Base-by-base conservation (phyloP, 1,140 invertebrate species). In the Trissolcus basalis region DNA sequence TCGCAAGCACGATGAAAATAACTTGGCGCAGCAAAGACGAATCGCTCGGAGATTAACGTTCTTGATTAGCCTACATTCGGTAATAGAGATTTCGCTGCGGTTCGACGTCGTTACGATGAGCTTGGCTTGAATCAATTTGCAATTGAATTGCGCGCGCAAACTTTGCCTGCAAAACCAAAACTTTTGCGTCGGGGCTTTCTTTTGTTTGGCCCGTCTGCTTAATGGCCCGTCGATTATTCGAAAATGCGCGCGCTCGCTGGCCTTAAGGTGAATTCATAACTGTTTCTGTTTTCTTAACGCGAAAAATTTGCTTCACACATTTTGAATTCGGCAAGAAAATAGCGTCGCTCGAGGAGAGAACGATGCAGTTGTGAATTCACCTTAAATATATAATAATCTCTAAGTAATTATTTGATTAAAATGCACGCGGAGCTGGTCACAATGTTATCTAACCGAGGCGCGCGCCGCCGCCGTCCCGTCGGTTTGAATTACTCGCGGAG, bases 1-100 rank as follows among this genome's bases (percentile, higher is more conserved):
- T 82, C 81, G 74, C 65, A n/a, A n/a, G n/a, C 69, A 74, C 75
- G 73, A 81, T 77, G 80, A 81, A 83, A 82, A 81, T 80, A 79
- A 75, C 69, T 81, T 73, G 7, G 39, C 47, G 27, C 53, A 53
- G 67, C 53, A 75, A 79, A 81, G 80, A 80, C 80, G 65, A 60
- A 74, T 27, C 19, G 19, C 19, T 3, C 2, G 19, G 2, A 27
- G 19, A 27, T 27, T 39, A 39, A 79, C 76, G 78, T 59, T 78
- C 56, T 48, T 61, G 50, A 74, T 61, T 65, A 65, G 44, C 53
- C 12, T 27, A 53, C 36, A 55, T 61, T 55, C 58, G 35, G 48
- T 56, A 53, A 53, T 44, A 55, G 19, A 56, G 43, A 63, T 70
- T 49, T 15, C 13, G 45, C 14, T 11, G 41, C 8, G 27, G 10